Conservation (phyloP, 2,797 vertebrate species). For the Siniperca obscura region DNA sequence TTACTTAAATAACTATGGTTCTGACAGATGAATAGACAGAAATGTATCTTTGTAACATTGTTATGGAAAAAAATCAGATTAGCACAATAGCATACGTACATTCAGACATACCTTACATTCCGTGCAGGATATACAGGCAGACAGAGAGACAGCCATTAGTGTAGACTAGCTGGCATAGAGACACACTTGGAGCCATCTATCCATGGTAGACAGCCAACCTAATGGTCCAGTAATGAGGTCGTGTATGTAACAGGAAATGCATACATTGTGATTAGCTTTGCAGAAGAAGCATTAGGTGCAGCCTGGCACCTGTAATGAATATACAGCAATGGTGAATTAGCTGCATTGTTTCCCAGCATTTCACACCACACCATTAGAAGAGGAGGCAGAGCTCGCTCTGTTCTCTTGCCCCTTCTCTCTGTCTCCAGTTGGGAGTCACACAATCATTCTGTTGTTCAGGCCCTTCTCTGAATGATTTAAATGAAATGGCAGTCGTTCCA, state of each 20-base stretch:
- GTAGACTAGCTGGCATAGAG: constrained; percentile 64
- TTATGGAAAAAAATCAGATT: not conserved
- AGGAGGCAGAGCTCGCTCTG: constrained; percentile 13
- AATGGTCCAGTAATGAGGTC: constrained; percentile 34
- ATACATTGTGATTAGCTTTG: constrained; percentile 22
- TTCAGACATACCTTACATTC: not conserved
- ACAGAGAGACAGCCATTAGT: not conserved
- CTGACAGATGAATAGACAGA: not conserved
- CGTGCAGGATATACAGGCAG: not conserved
- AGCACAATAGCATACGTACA: not conserved
- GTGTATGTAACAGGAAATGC: constrained; percentile 27
- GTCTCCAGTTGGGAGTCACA: constrained; percentile 21
- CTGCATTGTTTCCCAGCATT: constrained; percentile 24
- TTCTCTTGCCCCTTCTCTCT: constrained; percentile 3
- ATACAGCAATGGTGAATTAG: constrained; percentile 3
- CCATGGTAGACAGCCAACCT: constrained; percentile 10
- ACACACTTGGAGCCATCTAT: constrained; percentile 2
- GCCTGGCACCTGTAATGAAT: constrained; percentile 37
- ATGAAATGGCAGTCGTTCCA: constrained; percentile 54
- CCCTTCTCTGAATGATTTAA: constrained; percentile 47
- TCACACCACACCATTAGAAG: constrained; percentile 16
- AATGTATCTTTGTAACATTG: not conserved
- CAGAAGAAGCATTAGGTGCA: not conserved
- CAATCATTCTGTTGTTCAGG: constrained; percentile 49
- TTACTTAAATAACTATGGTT: not conserved